phyloP scores from a whole-genome alignment of 2,113 vertebrate species.

The Callospermophilus lateralis region DNA sequence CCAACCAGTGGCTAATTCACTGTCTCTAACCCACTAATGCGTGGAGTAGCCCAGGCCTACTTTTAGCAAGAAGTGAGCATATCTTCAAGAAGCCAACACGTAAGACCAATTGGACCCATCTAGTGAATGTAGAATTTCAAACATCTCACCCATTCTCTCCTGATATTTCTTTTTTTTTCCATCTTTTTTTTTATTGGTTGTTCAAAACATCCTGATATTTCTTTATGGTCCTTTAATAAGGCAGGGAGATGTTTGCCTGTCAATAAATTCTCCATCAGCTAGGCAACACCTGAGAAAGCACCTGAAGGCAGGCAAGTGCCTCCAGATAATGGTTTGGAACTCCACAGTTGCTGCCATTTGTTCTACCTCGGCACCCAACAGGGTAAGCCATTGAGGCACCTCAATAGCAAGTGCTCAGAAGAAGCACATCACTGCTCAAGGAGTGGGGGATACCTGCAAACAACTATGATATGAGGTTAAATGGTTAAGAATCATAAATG shows the following conservation, averaged over 20 bases:
- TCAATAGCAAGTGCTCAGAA: neutral
- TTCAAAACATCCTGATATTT: neutral
- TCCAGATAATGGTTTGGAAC: neutral
- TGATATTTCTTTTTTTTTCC: neutral
- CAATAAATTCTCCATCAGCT: neutral
- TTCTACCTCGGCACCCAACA: neutral
- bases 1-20: neutral
- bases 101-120: neutral
- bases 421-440: neutral
- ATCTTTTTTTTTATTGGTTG: no score
- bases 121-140: neutral
- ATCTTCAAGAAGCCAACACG: conserved; percentile 24
- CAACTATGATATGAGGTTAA: neutral
- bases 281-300: neutral
- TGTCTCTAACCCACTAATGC: neutral
- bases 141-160: neutral
- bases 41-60: neutral
- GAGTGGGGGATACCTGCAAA: neutral
- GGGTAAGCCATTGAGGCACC: accelerated
- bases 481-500: neutral
- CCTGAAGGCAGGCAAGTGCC: neutral
- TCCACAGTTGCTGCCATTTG: neutral
- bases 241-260: neutral
- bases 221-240: neutral
- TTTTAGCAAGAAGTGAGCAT: conserved; percentile 10